Base-by-base conservation (phyloP, 37 sponge, comb jelly and placozoan species). In the Crambe crambe region DNA sequence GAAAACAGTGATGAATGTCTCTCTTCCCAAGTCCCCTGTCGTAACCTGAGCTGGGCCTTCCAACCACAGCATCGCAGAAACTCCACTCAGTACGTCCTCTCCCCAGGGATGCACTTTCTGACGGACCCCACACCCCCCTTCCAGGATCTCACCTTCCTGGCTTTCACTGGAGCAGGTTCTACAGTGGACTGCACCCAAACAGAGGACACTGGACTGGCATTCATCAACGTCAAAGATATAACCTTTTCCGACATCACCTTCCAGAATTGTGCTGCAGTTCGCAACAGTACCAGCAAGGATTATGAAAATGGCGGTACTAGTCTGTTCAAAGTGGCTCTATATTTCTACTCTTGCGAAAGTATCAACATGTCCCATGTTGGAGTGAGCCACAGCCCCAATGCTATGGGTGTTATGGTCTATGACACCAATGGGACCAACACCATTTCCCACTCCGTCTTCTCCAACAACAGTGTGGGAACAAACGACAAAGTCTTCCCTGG, bases 381-480 rank as follows among this genome's bases (percentile, higher is more conserved):
- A 36, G 80, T 89, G 2, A 40, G 22, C 25, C 2, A 77, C 31
- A 79, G 75, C 56, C 76, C 56, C 3, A 73, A 72, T 57, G 84
- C 71, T 1, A 84, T 72, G 23, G 89, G 84, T 17, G 73, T 83
- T 22, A 60, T 76, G 0, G 58, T 89, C 47, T 89, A 78, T 69
- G 57, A 83, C 22, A 74, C 70, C 27, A 42, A 25, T 32, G 89
- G 84, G 10, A 26, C 30, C 0, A 59, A 71, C 47, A 30, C 4
- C 0, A 35, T 89, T 5, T 5, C 31, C 0, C n/a, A 73, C 20
- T 72, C 51, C 39, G 47, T 0, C n/a, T 88, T 88, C 39, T 38
- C 32, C 0, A 31, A 51, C 27, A 81, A 87, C 47, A 69, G 10
- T 37, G 57, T 73, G 3, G 37, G 26, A 27, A 30, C 1, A 31